Evolutionary conservation across 2,113 vertebrate genomes (phyloP).

Genomic region (Rhagologus leucostigma): DNA sequence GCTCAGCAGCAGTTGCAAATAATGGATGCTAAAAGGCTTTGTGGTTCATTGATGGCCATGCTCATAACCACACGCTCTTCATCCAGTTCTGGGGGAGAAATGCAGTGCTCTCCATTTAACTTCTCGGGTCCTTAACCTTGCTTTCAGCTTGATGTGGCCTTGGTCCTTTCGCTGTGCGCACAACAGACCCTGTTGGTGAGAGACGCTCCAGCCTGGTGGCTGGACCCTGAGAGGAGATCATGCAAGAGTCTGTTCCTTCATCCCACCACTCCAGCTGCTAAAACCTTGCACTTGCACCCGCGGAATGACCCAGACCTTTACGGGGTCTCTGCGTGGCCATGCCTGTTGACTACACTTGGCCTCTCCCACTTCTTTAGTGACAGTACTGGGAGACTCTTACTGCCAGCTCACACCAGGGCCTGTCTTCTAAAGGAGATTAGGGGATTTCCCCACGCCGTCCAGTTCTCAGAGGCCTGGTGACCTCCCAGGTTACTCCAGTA

Average conservation of each 20-base stretch:
- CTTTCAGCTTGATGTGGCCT: neutral
- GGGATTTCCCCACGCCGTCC: neutral
- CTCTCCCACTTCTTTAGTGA: neutral
- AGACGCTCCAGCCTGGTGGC: neutral
- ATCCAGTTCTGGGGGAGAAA: constrained; percentile 58
- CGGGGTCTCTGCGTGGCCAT: neutral
- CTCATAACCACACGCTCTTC: constrained; percentile 69
- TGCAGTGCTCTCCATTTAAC: neutral
- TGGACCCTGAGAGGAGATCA: neutral
- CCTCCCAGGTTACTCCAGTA: neutral
- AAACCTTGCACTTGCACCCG: fast-evolving
- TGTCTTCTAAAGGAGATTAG: neutral
- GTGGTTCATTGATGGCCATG: constrained; percentile 76
- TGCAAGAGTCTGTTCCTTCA: neutral
- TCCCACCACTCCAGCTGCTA: neutral
- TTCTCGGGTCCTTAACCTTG: constrained; percentile 60
- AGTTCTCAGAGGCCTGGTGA: neutral
- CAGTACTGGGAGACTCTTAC: neutral
- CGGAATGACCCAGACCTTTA: neutral
- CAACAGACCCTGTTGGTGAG: neutral
- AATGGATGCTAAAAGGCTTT: constrained; percentile 83
- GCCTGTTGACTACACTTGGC: neutral
- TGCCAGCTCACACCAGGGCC: neutral
- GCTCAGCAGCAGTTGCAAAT: constrained; percentile 76
- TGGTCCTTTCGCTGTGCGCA: neutral